phyloP scores from a whole-genome alignment of 2,113 vertebrate species.

The Aegithalos caudatus region DNA sequence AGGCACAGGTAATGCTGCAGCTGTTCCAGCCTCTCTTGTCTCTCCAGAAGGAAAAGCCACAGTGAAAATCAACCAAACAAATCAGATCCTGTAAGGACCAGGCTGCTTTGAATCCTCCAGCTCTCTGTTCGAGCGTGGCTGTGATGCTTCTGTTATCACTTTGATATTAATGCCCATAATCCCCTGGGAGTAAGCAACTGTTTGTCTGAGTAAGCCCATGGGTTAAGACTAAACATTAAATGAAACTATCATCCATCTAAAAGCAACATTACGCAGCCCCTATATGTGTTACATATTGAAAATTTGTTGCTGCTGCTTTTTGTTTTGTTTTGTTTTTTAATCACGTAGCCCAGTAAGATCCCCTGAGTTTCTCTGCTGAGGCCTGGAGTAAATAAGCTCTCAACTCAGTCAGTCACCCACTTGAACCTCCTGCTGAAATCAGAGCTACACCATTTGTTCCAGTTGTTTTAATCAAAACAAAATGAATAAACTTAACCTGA shows the following conservation, averaged over 20 bases:
- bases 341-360: conserved; percentile 73
- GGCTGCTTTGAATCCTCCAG: conserved; percentile 44
- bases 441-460: conserved; percentile 65
- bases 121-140: conserved; percentile 40
- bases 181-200: conserved; percentile 49
- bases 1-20: neutral
- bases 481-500: conserved; percentile 34
- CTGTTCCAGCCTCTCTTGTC: neutral
- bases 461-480: conserved; percentile 78
- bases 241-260: conserved; percentile 61
- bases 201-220: conserved; percentile 68
- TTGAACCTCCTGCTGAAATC: conserved; percentile 73
- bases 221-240: conserved; percentile 64
- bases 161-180: conserved; percentile 72
- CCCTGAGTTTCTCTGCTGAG: conserved; percentile 55
- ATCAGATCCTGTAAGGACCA: conserved; percentile 36
- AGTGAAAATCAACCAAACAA: neutral
- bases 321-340: conserved; percentile 59
- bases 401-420: conserved; percentile 69
- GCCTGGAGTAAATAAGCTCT: conserved; percentile 64
- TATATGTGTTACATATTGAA: conserved; percentile 46
- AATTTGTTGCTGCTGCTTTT: conserved; percentile 56
- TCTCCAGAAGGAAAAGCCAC: neutral
- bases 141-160: conserved; percentile 59
- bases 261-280: conserved; percentile 50